Evolutionary conservation across 1,140 invertebrate genomes (phyloP).

Genomic region (Bombus sylvicola): DNA sequence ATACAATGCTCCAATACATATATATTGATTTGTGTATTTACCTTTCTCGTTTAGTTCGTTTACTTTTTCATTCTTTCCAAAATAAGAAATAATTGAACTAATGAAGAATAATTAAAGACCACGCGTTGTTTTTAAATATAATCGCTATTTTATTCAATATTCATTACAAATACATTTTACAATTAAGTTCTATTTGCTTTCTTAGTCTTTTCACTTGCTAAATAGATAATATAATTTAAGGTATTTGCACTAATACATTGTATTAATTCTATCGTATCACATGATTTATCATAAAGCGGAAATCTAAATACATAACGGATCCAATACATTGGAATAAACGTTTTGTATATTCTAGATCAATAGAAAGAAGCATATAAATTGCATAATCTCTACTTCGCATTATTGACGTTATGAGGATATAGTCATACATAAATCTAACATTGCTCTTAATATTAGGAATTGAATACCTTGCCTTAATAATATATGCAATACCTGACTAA

Average conservation of each 20-base stretch:
- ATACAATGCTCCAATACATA: slow-evolving; percentile 59
- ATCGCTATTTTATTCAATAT: slow-evolving; percentile 57
- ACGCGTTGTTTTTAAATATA: slow-evolving; percentile 44
- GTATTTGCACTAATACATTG: slow-evolving; percentile 39
- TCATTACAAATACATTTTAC: slow-evolving; percentile 28
- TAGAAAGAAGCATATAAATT: slow-evolving; percentile 30
- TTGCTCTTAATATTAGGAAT: slow-evolving; percentile 37
- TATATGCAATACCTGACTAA: slow-evolving; percentile 53
- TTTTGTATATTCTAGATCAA: slow-evolving; percentile 15
- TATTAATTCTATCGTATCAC: slow-evolving; percentile 45
- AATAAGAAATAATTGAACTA: not conserved
- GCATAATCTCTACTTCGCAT: slow-evolving; percentile 8
- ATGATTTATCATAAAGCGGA: slow-evolving; percentile 29
- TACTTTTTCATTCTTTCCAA: not conserved
- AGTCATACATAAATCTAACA: slow-evolving; percentile 23
- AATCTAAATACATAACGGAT: slow-evolving; percentile 35
- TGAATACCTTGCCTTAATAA: slow-evolving; percentile 41
- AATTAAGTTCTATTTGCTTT: slow-evolving; percentile 9
- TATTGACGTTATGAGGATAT: slow-evolving; percentile 3
- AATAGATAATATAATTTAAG: slow-evolving; percentile 35
- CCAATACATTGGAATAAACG: not conserved
- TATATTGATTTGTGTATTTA: slow-evolving; percentile 52
- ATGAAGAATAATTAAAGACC: not conserved
- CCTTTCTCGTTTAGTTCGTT: slow-evolving; percentile 7
- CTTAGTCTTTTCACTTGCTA: slow-evolving; percentile 27